Conservation (phyloP, 1,140 invertebrate genomes). For the Drosophila saltans region DNA sequence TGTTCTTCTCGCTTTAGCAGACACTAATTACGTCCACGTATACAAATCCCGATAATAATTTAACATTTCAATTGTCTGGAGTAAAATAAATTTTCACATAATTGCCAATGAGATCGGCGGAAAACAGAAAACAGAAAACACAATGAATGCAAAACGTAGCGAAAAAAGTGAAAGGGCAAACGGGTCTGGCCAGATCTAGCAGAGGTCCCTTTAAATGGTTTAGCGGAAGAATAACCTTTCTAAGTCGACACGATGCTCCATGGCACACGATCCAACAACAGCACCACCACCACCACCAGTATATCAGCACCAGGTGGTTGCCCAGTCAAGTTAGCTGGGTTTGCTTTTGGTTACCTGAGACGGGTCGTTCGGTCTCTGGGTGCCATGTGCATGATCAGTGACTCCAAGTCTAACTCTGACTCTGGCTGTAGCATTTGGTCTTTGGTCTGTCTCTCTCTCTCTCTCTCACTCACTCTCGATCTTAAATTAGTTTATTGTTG, state of each 20-base stretch:
- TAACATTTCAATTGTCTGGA: slow-evolving; percentile 76
- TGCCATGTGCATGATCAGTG: slow-evolving; percentile 71
- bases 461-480: slow-evolving; percentile 27
- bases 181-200: slow-evolving; percentile 22
- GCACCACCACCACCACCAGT: neutral
- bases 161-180: slow-evolving; percentile 76
- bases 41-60: slow-evolving; percentile 56
- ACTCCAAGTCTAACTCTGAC: slow-evolving; percentile 9
- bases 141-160: slow-evolving; percentile 23
- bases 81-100: slow-evolving; percentile 67
- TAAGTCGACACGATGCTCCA: slow-evolving; percentile 64
- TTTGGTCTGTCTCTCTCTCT: slow-evolving; percentile 10
- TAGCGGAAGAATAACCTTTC: slow-evolving; percentile 81
- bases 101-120: slow-evolving; percentile 37
- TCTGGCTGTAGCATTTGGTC: slow-evolving; percentile 13
- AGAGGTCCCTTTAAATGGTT: slow-evolving; percentile 74
- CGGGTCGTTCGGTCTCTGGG: slow-evolving; percentile 21
- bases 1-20: slow-evolving; percentile 31
- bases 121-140: neutral
- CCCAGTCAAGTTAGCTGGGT: slow-evolving; percentile 14
- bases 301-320: slow-evolving; percentile 59
- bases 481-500: slow-evolving; percentile 78
- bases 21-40: slow-evolving; percentile 58
- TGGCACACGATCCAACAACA: slow-evolving; percentile 54
- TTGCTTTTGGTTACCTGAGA: neutral